A percentile compares a stretch with the other conserved stretches of the same genome.
Conservation (phyloP, 2,888 invertebrate genomes). For the Oscheius sp. region DNA sequence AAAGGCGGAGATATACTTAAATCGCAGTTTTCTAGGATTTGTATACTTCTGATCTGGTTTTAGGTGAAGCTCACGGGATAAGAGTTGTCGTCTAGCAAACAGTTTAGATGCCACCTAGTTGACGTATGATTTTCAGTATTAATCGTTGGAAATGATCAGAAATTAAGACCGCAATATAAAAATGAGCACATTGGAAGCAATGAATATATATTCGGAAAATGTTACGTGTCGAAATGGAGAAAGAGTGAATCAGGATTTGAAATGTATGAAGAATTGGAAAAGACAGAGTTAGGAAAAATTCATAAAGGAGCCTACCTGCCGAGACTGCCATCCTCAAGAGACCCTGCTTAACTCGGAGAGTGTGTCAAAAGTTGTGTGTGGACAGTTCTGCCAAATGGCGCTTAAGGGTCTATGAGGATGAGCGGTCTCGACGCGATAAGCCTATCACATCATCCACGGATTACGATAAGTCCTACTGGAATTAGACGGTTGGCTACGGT, state of each 20-base stretch:
- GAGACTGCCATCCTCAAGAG: slow-evolving; percentile 23
- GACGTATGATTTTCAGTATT: no score
- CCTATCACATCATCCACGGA: slow-evolving; percentile 43
- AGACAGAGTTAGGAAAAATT: not conserved
- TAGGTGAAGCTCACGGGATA: not conserved
- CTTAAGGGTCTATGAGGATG: slow-evolving; percentile 39
- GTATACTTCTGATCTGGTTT: slow-evolving; percentile 1
- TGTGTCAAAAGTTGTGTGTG: slow-evolving; percentile 6
- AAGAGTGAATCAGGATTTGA: not conserved
- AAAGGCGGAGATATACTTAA: not conserved
- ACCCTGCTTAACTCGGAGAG: not conserved
- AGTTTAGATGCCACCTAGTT: not conserved
- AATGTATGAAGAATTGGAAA: not conserved
- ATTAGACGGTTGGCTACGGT: slow-evolving; percentile 43
- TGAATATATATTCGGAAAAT: not conserved
- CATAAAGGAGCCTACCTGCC: slow-evolving; percentile 23
- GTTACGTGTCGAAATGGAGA: not conserved
- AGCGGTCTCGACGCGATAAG: slow-evolving; percentile 43
- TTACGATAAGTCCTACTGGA: slow-evolving; percentile 43
- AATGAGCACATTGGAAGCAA: not conserved
- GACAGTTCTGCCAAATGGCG: slow-evolving; percentile 35
- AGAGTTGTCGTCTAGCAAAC: not conserved
- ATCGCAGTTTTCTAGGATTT: slow-evolving; percentile 11
- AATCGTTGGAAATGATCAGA: not conserved
- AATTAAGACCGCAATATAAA: not conserved